Evolutionary conservation across 2,113 vertebrate genomes (phyloP).

Genomic region (Grantiella picta): DNA sequence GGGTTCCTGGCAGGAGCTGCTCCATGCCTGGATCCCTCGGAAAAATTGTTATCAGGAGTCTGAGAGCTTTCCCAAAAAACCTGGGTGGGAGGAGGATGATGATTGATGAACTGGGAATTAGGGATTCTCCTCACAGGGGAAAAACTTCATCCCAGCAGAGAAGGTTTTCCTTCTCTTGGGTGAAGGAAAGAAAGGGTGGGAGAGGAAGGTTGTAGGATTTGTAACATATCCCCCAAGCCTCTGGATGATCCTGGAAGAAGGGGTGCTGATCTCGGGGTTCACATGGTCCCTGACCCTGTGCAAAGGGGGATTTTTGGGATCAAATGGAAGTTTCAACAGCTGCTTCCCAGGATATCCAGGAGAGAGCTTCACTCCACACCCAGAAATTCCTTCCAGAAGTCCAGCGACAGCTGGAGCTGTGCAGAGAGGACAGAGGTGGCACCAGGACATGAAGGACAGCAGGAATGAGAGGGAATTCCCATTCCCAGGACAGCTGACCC

Average conservation of each 20-base stretch:
- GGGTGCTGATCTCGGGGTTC: rapidly evolving
- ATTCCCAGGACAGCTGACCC: rapidly evolving
- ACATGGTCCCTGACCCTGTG: rapidly evolving
- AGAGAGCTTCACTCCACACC: rapidly evolving
- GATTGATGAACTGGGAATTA: rapidly evolving
- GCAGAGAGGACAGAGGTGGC: rapidly evolving
- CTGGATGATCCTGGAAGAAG: neutral
- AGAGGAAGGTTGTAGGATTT: neutral
- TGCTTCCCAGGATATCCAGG: rapidly evolving
- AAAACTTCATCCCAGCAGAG: rapidly evolving
- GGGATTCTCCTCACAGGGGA: rapidly evolving
- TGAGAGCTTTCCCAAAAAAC: rapidly evolving
- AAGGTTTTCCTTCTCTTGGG: too few relatives aligned
- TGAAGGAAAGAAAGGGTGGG: neutral
- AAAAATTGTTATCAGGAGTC: rapidly evolving
- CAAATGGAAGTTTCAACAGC: rapidly evolving
- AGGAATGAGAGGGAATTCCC: rapidly evolving
- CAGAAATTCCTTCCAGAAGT: neutral
- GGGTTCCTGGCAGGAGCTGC: rapidly evolving
- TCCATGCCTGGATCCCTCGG: rapidly evolving
- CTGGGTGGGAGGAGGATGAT: rapidly evolving
- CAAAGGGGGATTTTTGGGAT: rapidly evolving
- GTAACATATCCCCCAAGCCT: rapidly evolving
- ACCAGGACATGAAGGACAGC: neutral
- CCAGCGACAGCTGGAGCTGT: rapidly evolving